phyloP scores from a whole-genome alignment of 2,888 invertebrate species.

The Acanthosepion pharaonis region DNA sequence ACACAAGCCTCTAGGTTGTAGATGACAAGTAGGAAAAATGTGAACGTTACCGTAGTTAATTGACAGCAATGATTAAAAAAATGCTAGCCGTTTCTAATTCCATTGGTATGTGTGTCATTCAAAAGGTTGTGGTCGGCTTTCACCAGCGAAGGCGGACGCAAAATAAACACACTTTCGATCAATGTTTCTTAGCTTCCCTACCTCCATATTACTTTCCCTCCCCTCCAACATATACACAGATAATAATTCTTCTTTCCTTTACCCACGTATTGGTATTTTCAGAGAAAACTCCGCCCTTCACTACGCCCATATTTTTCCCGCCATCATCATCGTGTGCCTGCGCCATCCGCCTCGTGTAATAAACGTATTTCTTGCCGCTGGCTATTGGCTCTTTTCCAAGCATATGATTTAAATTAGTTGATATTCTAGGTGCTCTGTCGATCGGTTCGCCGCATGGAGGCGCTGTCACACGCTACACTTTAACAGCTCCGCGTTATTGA shows the following conservation, averaged over 20 bases:
- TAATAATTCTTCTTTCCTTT: background rate
- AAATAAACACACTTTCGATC: background rate
- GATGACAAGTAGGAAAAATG: background rate
- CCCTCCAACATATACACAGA: background rate
- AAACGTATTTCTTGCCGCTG: background rate
- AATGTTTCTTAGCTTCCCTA: background rate
- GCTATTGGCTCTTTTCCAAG: background rate
- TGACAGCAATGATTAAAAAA: background rate
- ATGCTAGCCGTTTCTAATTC: background rate
- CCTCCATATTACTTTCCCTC: background rate
- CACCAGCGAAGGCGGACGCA: background rate
- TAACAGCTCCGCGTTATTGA: background rate
- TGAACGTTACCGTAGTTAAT: background rate
- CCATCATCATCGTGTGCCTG: background rate
- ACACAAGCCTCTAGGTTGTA: too few relatives aligned
- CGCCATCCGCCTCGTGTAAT: background rate
- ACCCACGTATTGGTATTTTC: background rate
- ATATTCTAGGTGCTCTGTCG: background rate
- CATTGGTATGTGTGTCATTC: background rate
- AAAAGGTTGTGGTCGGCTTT: background rate
- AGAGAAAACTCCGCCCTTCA: background rate
- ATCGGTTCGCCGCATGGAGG: background rate
- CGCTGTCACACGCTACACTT: background rate
- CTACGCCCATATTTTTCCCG: background rate
- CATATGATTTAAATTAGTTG: conserved; percentile 1